Base-by-base conservation (phyloP, 2,888 invertebrate genomes). In the Acrobeloides nanus region DNA sequence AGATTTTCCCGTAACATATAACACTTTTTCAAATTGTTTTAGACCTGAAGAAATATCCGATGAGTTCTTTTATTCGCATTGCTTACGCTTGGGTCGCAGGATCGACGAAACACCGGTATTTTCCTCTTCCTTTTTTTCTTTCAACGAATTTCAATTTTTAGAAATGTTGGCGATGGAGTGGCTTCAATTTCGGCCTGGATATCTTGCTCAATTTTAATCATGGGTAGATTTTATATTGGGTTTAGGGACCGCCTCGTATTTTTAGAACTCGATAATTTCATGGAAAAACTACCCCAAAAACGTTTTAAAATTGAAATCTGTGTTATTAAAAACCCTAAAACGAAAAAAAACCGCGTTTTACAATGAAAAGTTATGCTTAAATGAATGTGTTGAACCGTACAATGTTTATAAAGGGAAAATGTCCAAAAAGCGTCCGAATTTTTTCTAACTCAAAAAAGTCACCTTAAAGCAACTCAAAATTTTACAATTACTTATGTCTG, bases 161-260 rank as follows among this genome's bases (percentile, higher is more conserved):
- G 63, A 61, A 62, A 37, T 59, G 57, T 25, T 67, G 67, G 67
- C 49, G 67, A 21, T 65, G 66, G 65, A 49, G 53, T 4, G 66
- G 67, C 1, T 65, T 44, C 52, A 61, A 67, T 38, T 55, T 50
- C 24, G 67, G 67, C 8, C 46, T 62, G 4, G 67, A 67, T 48
- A 23, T 67, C 2, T 47, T 53, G 33, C 48, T 53, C 24, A 55
- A 43, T 23, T 43, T 47, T 18, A 53, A 54, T 46, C 57, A 38
- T 21, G 42, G 48, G 10, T 38, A 43, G 21, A 23, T 46, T 17
- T 25, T 17, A n/a, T n/a, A n/a, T n/a, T n/a, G n/a, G n/a, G n/a
- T n/a, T n/a, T n/a, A n/a, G n/a, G n/a, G n/a, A n/a, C n/a, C n/a
- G n/a, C n/a, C n/a, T n/a, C n/a, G n/a, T n/a, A 29, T 15, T 5